Evolutionary conservation across 2,888 invertebrate genomes (phyloP), one percentile per base, ranked within the genome.

Genomic region (Drosophila multiciliata): DNA sequence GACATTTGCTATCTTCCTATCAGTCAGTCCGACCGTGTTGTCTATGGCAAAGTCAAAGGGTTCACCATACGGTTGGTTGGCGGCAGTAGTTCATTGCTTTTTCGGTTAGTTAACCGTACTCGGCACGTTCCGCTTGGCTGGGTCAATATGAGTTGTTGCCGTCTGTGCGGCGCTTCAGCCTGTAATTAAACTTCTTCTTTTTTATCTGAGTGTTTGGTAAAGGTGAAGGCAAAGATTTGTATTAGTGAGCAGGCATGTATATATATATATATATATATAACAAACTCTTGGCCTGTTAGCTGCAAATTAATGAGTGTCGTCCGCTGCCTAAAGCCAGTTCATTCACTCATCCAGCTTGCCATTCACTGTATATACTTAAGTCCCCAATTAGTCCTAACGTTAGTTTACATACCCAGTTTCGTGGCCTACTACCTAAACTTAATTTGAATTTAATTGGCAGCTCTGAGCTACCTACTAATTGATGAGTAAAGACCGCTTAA

Each of bases 61-160:
- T 84, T 89, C 35, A 55, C 57, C 48, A 45, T 52, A 70, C 58
- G 62, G 52, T 48, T 62, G 66, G 26, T 48, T 55, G 52, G 62
- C 48, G 57, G 68, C 38, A 61, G 59, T 29, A 29, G 62, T 66
- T 70, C 79, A 78, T 75, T 73, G 82, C 82, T 73, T 72, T 78
- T 89, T 82, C 88, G 86, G 86, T 85, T 86, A 88, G 83, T 88
- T 82, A 85, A 90, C 89, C 83, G 86, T 88, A 80, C 78, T 83
- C 74, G 83, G 80, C 89, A 80, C 83, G 80, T 88, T 85, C 75
- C 80, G 68, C 75, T 74, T 71, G 83, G 90, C 68, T 80, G 67
- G 71, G 62, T 75, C 88, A 90, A 85, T 88, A 85, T 75, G 68
- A 62, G 70, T 57, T 65, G 59, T 36, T 62, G 68, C 61, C 58